Base-by-base conservation (phyloP, 2,797 vertebrate genomes). In the Bovichtus diacanthus region DNA sequence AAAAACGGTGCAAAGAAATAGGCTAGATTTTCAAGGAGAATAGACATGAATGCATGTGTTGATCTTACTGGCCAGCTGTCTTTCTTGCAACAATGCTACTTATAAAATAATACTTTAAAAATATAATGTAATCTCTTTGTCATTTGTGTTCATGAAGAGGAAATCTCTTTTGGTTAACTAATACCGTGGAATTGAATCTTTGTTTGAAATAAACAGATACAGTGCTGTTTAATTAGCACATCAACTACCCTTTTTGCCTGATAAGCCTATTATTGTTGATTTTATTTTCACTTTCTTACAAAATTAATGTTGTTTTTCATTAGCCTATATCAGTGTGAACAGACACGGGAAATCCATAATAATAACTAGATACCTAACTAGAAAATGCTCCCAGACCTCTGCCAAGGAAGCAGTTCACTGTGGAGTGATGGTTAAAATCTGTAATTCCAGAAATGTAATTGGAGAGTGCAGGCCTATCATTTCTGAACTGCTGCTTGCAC, bases 131-230 rank as follows among this genome's bases (percentile, higher is more conserved):
- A 67, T 59, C 21, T 15, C 9, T 43, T 2, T 38, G 29, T 21
- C n/a, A 56, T 46, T 29, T 71, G 8, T 67, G 62, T 65, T 65
- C 55, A 60, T 54, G 41, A 47, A 18, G 64, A 60, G 39, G 18
- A 36, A 56, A 74, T 51, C 27, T 66, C 9, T 51, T 55, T 74
- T 27, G n/a, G 53, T 59, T 50, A 18, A 71, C 9, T 66, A 34
- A 55, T 12, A 44, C 11, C 18, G 15, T 62, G 29, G 11, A 65
- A 60, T 63, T 10, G 29, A 47, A 71, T 34, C 27, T 43, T 54
- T 59, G 9, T 47, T 56, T 76, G n/a, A 66, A 49, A 41, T 47
- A 19, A 58, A 70, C 16, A 74, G 15, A 64, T 11, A 39, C 18
- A 4, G 25, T 21, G 13, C 2, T 38, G 23, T 23, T 63, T 12